Conservation (phyloP, 2,888 invertebrate genomes). For the Catocala sponsa region DNA sequence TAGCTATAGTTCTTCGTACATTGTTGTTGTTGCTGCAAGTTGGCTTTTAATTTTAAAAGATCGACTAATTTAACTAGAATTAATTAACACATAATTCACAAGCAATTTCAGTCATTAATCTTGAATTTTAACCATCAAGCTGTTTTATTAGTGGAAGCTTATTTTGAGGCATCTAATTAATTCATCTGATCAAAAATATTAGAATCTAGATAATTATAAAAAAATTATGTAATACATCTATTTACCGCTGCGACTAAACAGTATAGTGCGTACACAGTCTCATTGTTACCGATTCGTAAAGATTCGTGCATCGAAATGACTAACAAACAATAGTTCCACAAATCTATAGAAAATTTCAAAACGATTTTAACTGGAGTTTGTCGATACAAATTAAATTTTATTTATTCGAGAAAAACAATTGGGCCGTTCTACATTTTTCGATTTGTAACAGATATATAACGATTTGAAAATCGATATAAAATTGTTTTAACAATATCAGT, state of each 20-base stretch:
- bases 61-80: no score
- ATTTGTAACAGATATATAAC: slow-evolving; percentile 50
- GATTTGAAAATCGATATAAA: slow-evolving; percentile 33
- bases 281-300: slow-evolving; percentile 52
- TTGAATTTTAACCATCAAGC: no score
- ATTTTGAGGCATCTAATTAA: no score
- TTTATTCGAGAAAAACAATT: slow-evolving; percentile 49
- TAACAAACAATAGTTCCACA: slow-evolving; percentile 29
- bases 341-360: slow-evolving; percentile 50
- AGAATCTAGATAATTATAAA: no score
- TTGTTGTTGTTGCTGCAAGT: no score
- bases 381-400: slow-evolving; percentile 36
- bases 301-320: slow-evolving; percentile 35
- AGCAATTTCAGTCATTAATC: no score
- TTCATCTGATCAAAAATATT: no score
- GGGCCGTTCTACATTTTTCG: slow-evolving; percentile 47
- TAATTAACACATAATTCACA: no score
- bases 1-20: no score
- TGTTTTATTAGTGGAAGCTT: no score
- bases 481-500: slow-evolving; percentile 36
- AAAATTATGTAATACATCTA: no score
- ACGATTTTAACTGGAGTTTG: slow-evolving; percentile 47
- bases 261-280: slow-evolving; percentile 47
- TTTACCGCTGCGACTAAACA: slow-evolving; percentile 18
- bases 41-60: no score